Evolutionary conservation across 2,797 vertebrate genomes (phyloP).

Genomic region (Sus cebifrons): DNA sequence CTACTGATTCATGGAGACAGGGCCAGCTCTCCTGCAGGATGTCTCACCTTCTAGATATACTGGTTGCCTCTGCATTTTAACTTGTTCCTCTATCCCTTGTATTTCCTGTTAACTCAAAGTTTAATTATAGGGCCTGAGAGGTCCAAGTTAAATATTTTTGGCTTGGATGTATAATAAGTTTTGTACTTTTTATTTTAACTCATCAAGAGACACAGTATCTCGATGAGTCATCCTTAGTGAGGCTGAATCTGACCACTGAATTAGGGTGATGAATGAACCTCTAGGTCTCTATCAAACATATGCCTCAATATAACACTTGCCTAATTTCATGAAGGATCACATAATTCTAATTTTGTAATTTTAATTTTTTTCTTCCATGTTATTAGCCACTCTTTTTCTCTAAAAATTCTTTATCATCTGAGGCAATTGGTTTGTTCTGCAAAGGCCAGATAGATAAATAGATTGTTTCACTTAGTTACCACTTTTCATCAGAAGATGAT

Average conservation of each 20-base stretch:
- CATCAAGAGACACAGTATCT: not conserved
- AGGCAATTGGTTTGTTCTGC: not conserved
- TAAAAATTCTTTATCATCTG: constrained; percentile 58
- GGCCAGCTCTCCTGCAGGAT: not conserved
- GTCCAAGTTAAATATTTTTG: constrained; percentile 43
- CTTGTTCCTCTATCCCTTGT: not conserved
- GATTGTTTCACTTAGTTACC: constrained; percentile 36
- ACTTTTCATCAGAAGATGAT: constrained; percentile 28
- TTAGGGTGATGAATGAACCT: constrained; percentile 6
- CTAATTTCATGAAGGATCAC: constrained; percentile 36
- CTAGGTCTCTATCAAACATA: not conserved
- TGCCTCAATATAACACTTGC: constrained; percentile 13
- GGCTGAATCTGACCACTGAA: constrained; percentile 9
- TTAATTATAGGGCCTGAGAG: not conserved
- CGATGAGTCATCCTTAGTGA: constrained; percentile 18
- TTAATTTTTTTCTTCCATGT: constrained; percentile 12
- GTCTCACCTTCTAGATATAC: not conserved
- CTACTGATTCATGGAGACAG: not conserved
- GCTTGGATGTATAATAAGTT: not conserved
- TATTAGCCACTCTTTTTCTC: not conserved
- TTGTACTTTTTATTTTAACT: constrained; percentile 46
- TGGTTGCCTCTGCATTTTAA: not conserved
- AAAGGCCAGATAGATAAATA: constrained; percentile 22
- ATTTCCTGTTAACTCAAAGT: constrained; percentile 31
- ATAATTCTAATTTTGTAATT: constrained; percentile 19